Base-by-base conservation (phyloP, 1,140 invertebrate genomes). In the Bombus breviceps region DNA sequence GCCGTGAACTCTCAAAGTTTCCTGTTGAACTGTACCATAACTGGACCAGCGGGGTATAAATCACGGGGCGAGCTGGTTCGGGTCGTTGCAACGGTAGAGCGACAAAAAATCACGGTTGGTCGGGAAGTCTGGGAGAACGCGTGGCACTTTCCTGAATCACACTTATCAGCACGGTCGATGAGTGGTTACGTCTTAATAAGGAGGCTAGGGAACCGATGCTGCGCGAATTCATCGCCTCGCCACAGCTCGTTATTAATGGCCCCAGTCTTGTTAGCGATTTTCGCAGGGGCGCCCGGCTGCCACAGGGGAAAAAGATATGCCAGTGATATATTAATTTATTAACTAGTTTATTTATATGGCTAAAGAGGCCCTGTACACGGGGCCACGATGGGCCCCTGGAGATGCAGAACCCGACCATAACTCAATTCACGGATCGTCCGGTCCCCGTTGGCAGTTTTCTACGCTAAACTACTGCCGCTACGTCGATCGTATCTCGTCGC, bases 321-420 rank as follows among this genome's bases (percentile, higher is more conserved):
- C 89, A 85, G 88, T 92, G 93, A 94, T 94, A 92, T 93, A 94
- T 94, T 94, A 94, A 93, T 93, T 93, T 92, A 94, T 93, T 92
- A 92, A 92, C 90, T 92, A 92, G 90, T 92, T 93, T 93, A 93
- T 92, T 94, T 92, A 93, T 93, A 89, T 86, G 82, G 85, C 88
- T 90, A 90, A 91, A 87, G 83, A 85, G 87, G 53, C 72, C 87
- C 86, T 76, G 68, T 74, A 76, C 81, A 53, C 68, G 57, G 47
- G 78, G 57, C 39, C 59, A 22, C 53, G 81, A 77, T 83, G 77
- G 69, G 91, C 90, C 91, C 88, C 82, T 84, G 84, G 90, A 91
- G 85, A 83, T 76, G 71, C 71, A 73, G 86, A 80, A 75, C 86
- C 83, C 77, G 85, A 59, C 90, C 92, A 89, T 93, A 93, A 93